Percentiles rank a stretch among this genome's conserved stretches.
Conservation (phyloP, 2,113 vertebrate species). For the Nymphicus hollandicus region DNA sequence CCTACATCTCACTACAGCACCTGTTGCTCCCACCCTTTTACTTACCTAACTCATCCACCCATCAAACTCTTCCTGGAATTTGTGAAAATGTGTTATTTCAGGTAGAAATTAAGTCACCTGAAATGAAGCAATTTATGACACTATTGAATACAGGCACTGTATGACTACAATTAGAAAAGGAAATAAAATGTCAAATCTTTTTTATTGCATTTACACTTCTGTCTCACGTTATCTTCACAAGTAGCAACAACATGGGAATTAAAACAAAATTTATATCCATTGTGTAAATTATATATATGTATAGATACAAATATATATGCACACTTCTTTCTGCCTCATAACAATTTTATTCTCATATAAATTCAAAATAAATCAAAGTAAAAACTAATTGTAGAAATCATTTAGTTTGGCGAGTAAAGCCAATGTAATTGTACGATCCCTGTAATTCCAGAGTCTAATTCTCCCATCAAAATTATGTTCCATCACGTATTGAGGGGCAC, state of each 20-base stretch:
- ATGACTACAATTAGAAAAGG: not conserved
- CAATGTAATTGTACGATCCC: not conserved
- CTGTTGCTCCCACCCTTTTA: not conserved
- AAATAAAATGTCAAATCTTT: not conserved
- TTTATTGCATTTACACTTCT: not conserved
- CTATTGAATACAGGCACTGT: not conserved
- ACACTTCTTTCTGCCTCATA: not conserved
- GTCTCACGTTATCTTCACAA: not conserved
- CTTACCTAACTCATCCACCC: not conserved
- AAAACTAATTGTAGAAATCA: not conserved
- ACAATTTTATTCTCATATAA: not conserved
- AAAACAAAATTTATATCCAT: not conserved
- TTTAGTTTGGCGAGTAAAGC: not conserved
- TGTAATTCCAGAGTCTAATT: not conserved
- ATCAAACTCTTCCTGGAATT: not conserved
- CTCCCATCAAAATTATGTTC: not conserved
- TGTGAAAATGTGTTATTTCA: not conserved
- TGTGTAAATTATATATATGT: not conserved
- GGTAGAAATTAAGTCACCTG: not conserved
- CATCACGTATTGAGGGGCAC: not conserved
- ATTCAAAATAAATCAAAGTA: not conserved
- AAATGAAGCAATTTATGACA: not conserved
- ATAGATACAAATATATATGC: rapidly evolving
- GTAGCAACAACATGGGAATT: not conserved
- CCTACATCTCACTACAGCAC: not conserved